A percentile compares a stretch with the other conserved stretches of the same genome.
Conservation (phyloP, 1,140 invertebrate species). For the Drosophila chauvacae region DNA sequence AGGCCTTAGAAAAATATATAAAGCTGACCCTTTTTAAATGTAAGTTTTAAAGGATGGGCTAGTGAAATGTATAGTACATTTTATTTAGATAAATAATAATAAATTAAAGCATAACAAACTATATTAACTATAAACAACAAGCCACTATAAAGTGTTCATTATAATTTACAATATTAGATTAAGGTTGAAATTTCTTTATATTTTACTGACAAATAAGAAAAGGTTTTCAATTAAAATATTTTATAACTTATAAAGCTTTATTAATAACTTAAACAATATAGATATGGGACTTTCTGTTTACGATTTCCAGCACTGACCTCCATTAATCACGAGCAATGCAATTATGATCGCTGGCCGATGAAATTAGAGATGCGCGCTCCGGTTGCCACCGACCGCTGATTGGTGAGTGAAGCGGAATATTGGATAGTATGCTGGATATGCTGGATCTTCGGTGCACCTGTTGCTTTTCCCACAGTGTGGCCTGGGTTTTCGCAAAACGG, state of each 20-base stretch:
- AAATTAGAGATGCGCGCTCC: slow-evolving; percentile 53
- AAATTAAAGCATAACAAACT: not conserved
- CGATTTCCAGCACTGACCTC: slow-evolving; percentile 28
- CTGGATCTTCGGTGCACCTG: slow-evolving; percentile 64
- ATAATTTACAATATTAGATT: not conserved
- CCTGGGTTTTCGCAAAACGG: slow-evolving; percentile 36
- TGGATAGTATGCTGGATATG: not conserved
- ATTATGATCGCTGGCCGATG: slow-evolving; percentile 58
- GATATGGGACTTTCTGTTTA: not conserved
- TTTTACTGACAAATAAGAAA: not conserved
- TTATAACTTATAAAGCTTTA: not conserved
- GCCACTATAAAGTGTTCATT: not conserved
- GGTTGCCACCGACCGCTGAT: not conserved
- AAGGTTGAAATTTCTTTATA: too few species aligned
- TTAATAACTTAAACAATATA: not conserved
- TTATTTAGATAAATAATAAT: not conserved
- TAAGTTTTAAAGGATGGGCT: not conserved
- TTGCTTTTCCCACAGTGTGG: slow-evolving; percentile 77
- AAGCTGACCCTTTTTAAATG: not conserved
- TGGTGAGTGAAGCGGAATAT: not conserved
- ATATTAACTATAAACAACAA: not conserved
- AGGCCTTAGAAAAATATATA: not conserved
- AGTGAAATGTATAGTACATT: not conserved
- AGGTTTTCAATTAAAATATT: not conserved
- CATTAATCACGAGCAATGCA: slow-evolving; percentile 36